Percentiles rank a stretch among this genome's conserved stretches.
Conservation (phyloP, 1,140 invertebrate genomes). For the Nebria ingens region DNA sequence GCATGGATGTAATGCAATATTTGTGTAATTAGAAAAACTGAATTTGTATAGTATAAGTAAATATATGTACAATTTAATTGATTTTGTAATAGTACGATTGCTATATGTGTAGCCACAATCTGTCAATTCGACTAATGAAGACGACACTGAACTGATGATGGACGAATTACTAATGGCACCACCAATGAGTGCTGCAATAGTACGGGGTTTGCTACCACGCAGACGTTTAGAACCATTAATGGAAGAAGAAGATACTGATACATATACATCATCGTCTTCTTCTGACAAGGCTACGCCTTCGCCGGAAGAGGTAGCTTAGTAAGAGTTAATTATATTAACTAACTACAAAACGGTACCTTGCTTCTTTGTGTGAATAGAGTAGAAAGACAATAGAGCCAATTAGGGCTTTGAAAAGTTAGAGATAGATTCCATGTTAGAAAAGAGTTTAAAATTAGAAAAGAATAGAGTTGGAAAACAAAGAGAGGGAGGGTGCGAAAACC, state of each 20-base stretch:
- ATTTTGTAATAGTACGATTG: not conserved
- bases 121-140: constrained; percentile 52
- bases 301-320: constrained; percentile 29
- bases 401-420: too few relatives aligned
- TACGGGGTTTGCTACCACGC: constrained; percentile 51
- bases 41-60: not conserved
- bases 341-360: too few relatives aligned
- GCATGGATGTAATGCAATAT: too few relatives aligned
- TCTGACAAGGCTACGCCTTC: constrained; percentile 34
- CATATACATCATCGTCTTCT: constrained; percentile 29
- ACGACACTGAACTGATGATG: constrained; percentile 61
- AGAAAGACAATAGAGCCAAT: too few relatives aligned
- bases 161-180: constrained; percentile 58
- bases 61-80: not conserved
- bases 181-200: constrained; percentile 51
- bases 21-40: too few relatives aligned
- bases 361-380: too few relatives aligned
- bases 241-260: constrained; percentile 53
- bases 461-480: constrained; percentile 10
- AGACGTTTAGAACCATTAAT: constrained; percentile 54
- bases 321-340: not conserved
- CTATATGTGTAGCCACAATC: constrained; percentile 30
- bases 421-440: too few relatives aligned
- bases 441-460: too few relatives aligned
- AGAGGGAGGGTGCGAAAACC: constrained; percentile 20